Percentiles rank a stretch among this genome's conserved stretches.
These are phyloP conservation scores for Nasonovia ribisnigri DNA, from an alignment of 2,888 invertebrate species.

Conservation along the genomic window DNA sequence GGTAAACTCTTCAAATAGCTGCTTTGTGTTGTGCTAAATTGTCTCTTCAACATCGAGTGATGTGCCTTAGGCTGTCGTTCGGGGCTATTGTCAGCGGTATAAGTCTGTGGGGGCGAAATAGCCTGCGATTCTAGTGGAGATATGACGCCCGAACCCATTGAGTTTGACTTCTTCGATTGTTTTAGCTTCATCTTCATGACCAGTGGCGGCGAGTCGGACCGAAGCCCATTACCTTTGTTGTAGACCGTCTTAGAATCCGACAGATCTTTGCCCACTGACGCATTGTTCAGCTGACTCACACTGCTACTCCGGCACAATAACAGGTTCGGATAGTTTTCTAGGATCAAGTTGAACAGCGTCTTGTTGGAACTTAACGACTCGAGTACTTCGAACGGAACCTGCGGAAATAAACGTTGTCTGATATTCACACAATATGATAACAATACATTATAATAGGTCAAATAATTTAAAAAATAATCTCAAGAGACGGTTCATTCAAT, in stretches of 20 bases:
- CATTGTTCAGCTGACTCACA: conserved; percentile 73
- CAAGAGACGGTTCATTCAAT: no score
- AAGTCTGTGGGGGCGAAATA: background rate
- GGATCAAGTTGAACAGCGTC: conserved; percentile 78
- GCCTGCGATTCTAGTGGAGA: conserved; percentile 35
- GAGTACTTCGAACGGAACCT: conserved; percentile 78
- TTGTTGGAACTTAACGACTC: conserved; percentile 77
- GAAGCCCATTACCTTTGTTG: background rate
- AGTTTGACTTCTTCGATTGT: conserved; percentile 69
- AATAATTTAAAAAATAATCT: no score
- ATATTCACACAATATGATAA: background rate
- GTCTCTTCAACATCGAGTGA: conserved; percentile 47
- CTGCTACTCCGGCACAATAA: conserved; percentile 77
- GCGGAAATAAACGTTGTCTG: conserved; percentile 58
- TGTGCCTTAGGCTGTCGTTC: conserved; percentile 41
- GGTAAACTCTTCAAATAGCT: conserved; percentile 56
- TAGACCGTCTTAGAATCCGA: background rate
- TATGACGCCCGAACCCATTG: conserved; percentile 39
- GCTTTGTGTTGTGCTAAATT: conserved; percentile 45
- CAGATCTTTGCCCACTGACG: background rate
- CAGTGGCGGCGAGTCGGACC: conserved; percentile 72
- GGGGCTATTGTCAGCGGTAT: conserved; percentile 49
- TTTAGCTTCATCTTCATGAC: conserved; percentile 78
- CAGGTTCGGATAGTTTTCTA: conserved; percentile 81
- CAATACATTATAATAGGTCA: background rate